Conservation (phyloP, 64 coral and sea anemone genomes). For the Stichodactyla helianthus region DNA sequence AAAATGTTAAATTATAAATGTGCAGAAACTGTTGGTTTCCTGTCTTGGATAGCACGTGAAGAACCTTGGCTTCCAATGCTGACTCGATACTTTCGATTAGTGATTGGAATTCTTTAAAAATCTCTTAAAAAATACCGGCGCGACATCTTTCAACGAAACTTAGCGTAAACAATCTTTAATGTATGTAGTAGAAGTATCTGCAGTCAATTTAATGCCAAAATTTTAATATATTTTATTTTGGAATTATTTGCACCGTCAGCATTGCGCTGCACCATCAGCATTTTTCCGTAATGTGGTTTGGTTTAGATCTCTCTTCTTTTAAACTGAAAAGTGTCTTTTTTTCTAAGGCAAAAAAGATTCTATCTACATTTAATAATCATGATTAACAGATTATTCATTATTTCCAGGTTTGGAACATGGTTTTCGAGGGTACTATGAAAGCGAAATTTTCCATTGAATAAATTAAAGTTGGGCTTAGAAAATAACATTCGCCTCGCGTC, state of each 20-base stretch:
- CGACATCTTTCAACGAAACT: background rate
- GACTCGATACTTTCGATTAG: slow-evolving; percentile 24
- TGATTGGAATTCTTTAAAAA: background rate
- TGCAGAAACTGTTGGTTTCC: background rate
- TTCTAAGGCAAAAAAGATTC: background rate
- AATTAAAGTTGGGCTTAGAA: background rate
- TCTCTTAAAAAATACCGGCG: background rate
- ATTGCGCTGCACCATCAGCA: slow-evolving; percentile 11
- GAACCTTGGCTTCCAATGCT: slow-evolving; percentile 4
- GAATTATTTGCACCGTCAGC: slow-evolving; percentile 26
- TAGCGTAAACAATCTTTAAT: background rate
- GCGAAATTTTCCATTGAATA: background rate
- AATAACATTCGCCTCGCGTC: background rate
- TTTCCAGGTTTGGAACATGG: background rate
- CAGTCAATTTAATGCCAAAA: background rate
- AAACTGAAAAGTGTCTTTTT: background rate
- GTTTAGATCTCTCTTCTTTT: background rate
- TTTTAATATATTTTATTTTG: slow-evolving; percentile 23
- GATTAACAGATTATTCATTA: background rate
- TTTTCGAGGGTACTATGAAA: background rate
- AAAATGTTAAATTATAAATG: slow-evolving; percentile 23
- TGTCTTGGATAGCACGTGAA: background rate
- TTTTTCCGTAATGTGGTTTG: background rate
- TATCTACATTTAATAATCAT: background rate
- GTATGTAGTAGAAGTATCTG: background rate